These are phyloP conservation scores for Brachionichthys hirsutus DNA, from an alignment of 2,113 vertebrate species.

Conservation along the genomic window DNA sequence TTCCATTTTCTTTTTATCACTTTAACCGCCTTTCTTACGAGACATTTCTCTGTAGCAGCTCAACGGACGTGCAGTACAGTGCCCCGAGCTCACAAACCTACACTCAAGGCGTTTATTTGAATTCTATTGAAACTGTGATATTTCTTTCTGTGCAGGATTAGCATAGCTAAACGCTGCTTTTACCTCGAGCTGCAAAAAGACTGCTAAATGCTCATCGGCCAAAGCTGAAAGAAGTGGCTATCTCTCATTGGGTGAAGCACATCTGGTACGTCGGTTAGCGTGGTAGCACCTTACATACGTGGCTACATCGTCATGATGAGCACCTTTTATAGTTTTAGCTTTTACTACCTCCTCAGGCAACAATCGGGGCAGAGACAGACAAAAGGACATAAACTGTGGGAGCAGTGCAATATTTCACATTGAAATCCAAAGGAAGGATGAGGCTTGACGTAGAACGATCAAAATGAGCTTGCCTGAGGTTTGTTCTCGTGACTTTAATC, in stretches of 20 bases:
- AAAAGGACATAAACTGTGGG: conserved; percentile 57
- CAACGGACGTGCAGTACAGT: conserved; percentile 45
- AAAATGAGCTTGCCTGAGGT: conserved; percentile 53
- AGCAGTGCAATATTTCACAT: conserved; percentile 80
- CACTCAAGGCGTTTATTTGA: conserved; percentile 29
- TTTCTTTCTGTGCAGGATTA: conserved; percentile 16
- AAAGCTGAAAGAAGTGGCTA: conserved; percentile 32
- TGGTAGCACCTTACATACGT: conserved; percentile 23
- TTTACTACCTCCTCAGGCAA: conserved; percentile 65
- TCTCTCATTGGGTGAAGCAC: conserved; percentile 55
- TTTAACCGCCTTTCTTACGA: conserved; percentile 50
- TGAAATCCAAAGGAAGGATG: conserved; percentile 61
- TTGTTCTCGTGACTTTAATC: conserved; percentile 20
- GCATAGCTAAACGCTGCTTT: conserved; percentile 60
- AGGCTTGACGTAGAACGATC: conserved; percentile 50
- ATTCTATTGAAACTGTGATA: conserved; percentile 62
- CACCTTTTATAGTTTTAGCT: conserved; percentile 31
- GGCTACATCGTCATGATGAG: conserved; percentile 17
- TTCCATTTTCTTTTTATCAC: conserved; percentile 9
- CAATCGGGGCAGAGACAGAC: background rate
- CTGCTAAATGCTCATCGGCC: conserved; percentile 46
- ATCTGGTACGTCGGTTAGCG: conserved; percentile 63
- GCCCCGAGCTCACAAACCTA: conserved; percentile 58
- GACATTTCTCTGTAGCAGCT: conserved; percentile 55
- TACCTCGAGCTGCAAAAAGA: conserved; percentile 56